Evolutionary conservation across 2,113 vertebrate species (phyloP), one percentile per base, ranked within the genome.

Genomic region (Ameiurus melas): DNA sequence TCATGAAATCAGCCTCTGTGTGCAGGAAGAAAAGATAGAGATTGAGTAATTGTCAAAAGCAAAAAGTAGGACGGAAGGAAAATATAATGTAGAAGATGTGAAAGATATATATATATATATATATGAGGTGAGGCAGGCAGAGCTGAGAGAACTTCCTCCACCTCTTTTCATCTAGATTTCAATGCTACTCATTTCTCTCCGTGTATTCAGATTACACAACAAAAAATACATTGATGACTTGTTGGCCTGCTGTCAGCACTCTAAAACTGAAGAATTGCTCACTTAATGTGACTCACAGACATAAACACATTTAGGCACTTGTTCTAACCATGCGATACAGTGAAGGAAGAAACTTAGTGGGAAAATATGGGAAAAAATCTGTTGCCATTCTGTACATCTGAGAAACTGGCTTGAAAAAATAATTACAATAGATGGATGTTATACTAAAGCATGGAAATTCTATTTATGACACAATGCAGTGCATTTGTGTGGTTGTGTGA

Each of bases 281-380:
- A 83, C 33, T 89, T 66, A 55, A 83, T 60, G 47, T 73, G 60
- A 87, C 85, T 86, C 55, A 20, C 83, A 66, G 83, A 83, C 84
- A 88, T 39, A 87, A 87, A 86, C 77, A 81, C 51, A 85, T 87
- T 85, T 75, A 88, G 85, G 60, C 85, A 73, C 85, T 71, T 71
- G 66, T 88, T 82, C 85, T 85, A 90, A 89, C 77, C 82, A 10
- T 79, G 86, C 80, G 25, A 55, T 58, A 55, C 30, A 3, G 71
- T 0, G 27, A 83, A 83, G 33, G 27, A 27, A 64, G 36, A 71
- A 53, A 51, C 39, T 77, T 51, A 16, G 12, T 13, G 25, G 39
- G 47, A 77, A 12, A 78, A 53, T 20, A 58, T 55, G 33, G 47
- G 43, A 62, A 39, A 53, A n/a, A 68, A 14, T n/a, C 6, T 12